Evolutionary conservation across 2,888 invertebrate species (phyloP).

Genomic region (Trachelus iudaicus): DNA sequence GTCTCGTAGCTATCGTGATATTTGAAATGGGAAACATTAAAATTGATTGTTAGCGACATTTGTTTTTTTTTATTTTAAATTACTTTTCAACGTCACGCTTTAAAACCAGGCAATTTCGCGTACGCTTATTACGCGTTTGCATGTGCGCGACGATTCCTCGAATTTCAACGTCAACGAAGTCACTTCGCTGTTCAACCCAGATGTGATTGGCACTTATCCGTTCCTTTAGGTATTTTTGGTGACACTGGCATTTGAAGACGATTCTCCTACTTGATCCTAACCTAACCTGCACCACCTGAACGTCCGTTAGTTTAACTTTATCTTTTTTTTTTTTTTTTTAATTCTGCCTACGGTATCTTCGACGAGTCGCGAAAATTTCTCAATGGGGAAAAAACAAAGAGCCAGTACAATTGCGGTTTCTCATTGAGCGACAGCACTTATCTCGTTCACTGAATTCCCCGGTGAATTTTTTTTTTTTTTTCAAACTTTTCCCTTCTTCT

Average conservation of each 20-base stretch:
- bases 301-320: background rate
- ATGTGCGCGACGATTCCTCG: background rate
- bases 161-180: background rate
- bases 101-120: background rate
- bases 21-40: slow-evolving; percentile 21
- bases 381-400: background rate
- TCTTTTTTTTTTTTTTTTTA: background rate
- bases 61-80: background rate
- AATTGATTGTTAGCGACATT: background rate
- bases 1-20: slow-evolving; percentile 12
- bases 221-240: background rate
- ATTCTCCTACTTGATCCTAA: background rate
- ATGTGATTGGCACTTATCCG: background rate
- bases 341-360: background rate
- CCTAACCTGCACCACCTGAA: background rate
- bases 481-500: background rate
- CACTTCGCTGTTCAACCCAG: background rate
- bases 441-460: background rate
- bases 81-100: background rate
- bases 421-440: background rate
- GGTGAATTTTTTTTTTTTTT: background rate
- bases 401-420: background rate
- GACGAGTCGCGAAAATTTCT: background rate
- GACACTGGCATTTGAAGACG: background rate
- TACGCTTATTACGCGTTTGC: background rate